Evolutionary conservation across 2,888 invertebrate genomes (phyloP).

Genomic region (Halocaridina rubra): DNA sequence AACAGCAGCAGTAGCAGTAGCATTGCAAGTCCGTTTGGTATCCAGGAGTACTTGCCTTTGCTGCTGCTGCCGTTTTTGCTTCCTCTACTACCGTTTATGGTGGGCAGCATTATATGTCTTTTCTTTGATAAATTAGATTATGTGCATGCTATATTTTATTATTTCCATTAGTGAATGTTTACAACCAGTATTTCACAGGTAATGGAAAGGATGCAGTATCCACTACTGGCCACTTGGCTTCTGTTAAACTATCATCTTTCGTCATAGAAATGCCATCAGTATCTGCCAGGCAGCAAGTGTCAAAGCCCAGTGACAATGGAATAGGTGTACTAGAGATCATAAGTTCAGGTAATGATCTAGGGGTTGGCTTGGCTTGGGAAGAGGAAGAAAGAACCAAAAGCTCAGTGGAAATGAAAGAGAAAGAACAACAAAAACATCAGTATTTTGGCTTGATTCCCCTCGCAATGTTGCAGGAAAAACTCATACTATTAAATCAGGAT

Average conservation of each 20-base stretch:
- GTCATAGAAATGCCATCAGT: not conserved
- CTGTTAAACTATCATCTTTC: not conserved
- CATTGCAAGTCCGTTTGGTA: no score
- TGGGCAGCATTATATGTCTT: not conserved
- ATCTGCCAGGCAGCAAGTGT: not conserved
- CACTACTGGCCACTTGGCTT: not conserved
- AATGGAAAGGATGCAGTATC: not conserved
- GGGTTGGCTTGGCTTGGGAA: not conserved
- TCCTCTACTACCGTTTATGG: not conserved
- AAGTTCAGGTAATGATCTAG: constrained; percentile 32
- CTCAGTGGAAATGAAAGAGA: no score
- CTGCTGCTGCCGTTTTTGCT: not conserved
- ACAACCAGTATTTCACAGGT: not conserved
- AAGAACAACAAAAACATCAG: no score
- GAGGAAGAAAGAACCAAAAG: not conserved
- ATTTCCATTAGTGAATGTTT: not conserved
- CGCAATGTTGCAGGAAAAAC: not conserved
- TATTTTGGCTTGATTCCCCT: no score
- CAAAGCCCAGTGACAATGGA: not conserved
- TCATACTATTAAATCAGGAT: constrained; percentile 5
- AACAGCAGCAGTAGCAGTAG: not conserved
- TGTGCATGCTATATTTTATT: not conserved
- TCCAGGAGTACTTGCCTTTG: not conserved
- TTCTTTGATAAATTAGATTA: not conserved
- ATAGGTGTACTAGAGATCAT: constrained; percentile 25